Percentiles rank a stretch among this genome's conserved stretches.
Evolutionary conservation across 2,888 invertebrate genomes (phyloP).

Genomic region (Tetanocera ferruginea): DNA sequence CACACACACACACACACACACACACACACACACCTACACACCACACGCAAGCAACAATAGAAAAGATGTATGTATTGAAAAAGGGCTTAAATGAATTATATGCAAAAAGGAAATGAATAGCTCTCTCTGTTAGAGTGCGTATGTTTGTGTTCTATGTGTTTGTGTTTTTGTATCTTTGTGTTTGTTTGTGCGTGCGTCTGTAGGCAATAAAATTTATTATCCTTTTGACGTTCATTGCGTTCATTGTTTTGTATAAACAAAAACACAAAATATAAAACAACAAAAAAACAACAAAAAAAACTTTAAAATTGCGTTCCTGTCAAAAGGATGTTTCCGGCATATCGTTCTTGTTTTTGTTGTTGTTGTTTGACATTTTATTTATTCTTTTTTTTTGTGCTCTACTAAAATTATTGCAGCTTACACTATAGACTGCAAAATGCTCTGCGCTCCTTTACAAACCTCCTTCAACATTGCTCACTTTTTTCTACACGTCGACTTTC

Average conservation of each 20-base stretch:
- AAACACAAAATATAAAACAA: background rate
- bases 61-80: background rate
- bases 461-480: background rate
- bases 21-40: no score
- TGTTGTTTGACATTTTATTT: background rate
- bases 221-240: slow-evolving; percentile 20
- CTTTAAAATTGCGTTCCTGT: background rate
- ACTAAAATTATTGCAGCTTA: background rate
- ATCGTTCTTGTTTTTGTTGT: background rate
- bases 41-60: background rate
- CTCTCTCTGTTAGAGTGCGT: background rate
- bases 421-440: background rate
- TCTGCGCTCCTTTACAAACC: background rate
- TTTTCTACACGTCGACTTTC: background rate
- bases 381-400: background rate
- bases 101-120: background rate
- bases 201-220: slow-evolving; percentile 32
- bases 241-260: slow-evolving; percentile 11
- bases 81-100: slow-evolving; percentile 10
- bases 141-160: background rate
- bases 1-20: no score
- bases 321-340: background rate
- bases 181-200: background rate
- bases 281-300: background rate
- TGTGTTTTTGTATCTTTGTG: background rate